phyloP scores from a whole-genome alignment of 1,140 invertebrate species.

The Plectrocnemia conspersa region DNA sequence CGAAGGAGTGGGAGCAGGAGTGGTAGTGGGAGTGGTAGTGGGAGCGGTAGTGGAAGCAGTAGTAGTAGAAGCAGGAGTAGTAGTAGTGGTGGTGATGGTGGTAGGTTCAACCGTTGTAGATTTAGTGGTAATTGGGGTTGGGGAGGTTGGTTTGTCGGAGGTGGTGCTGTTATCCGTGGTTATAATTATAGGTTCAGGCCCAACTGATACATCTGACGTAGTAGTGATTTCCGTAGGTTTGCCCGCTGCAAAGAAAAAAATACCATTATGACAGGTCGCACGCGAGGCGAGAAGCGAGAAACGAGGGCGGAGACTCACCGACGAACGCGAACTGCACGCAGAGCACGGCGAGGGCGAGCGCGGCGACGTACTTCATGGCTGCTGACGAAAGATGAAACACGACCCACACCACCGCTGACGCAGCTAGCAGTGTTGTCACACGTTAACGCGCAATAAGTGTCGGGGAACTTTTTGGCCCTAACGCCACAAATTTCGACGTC shows the following conservation, averaged over 20 bases:
- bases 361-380: neutral
- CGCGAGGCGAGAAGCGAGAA: neutral
- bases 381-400: neutral
- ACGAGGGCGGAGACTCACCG: neutral
- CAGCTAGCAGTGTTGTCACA: too few relatives aligned
- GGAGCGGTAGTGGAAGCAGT: conserved; percentile 26
- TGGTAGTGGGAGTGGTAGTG: conserved; percentile 28
- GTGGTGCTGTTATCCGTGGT: neutral
- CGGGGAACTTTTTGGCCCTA: too few relatives aligned
- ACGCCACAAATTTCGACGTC: too few relatives aligned
- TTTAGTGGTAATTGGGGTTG: neutral
- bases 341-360: neutral
- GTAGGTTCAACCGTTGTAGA: conserved; percentile 19
- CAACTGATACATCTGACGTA: neutral
- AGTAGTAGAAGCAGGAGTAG: conserved; percentile 14
- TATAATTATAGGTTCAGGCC: neutral
- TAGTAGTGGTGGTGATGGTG: conserved; percentile 20
- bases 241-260: neutral
- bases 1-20: conserved; percentile 35
- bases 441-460: too few relatives aligned
- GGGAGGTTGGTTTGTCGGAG: neutral
- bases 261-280: neutral
- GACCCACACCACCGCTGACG: too few relatives aligned
- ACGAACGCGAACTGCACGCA: neutral
- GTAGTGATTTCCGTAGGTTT: neutral